Evolutionary conservation across 37 sponge, comb jelly and placozoan genomes (phyloP).

Genomic region (Eunapius fragilis): DNA sequence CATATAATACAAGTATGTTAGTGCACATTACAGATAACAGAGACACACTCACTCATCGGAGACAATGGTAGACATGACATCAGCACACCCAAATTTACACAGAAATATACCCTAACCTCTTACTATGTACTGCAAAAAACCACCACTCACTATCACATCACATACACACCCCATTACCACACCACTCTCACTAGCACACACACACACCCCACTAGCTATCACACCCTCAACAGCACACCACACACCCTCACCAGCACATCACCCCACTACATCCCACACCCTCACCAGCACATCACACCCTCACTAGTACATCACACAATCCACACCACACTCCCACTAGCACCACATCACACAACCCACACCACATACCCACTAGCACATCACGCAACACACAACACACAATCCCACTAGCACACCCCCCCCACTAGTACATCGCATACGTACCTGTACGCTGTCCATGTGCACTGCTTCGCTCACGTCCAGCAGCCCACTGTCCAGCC

Average conservation of each 20-base stretch:
- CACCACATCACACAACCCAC: too few species aligned
- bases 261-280: not conserved
- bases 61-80: too few species aligned
- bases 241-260: not conserved
- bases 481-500: constrained; percentile 6
- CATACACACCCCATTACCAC: not conserved
- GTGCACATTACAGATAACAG: too few species aligned
- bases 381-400: not conserved
- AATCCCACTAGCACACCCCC: too few species aligned
- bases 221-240: too few species aligned
- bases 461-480: not conserved
- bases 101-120: too few species aligned
- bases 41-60: too few species aligned
- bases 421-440: not conserved
- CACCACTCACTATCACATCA: not conserved
- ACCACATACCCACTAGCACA: not conserved
- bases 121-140: too few species aligned
- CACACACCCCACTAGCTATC: not conserved
- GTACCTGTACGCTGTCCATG: not conserved
- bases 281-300: too few species aligned
- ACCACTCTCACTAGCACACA: not conserved
- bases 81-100: too few species aligned
- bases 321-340: not conserved
- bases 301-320: not conserved
- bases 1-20: too few species aligned